Base-by-base conservation (phyloP, 2,797 vertebrate species). In the Lithobates pipiens region DNA sequence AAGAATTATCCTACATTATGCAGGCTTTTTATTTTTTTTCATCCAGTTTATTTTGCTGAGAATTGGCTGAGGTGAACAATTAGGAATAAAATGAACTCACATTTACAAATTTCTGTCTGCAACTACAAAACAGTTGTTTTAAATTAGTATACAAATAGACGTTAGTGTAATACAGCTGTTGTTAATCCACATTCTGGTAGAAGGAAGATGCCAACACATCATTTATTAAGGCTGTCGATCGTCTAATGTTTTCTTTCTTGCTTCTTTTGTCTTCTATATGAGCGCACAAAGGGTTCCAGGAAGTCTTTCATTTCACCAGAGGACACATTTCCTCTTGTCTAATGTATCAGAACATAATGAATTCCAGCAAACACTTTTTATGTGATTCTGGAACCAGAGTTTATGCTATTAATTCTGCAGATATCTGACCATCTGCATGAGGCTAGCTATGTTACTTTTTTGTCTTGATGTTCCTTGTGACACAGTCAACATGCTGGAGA, bases 111-210 rank as follows among this genome's bases (percentile, higher is more conserved):
- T 93, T 92, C 89, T 93, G 91, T 91, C 94, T 92, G 91, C 89
- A 89, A 88, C 90, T 91, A 88, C 90, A 87, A 83, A 67, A 81
- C 93, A 93, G 92, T 93, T 94, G 93, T 91, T 95, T 95, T 92
- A 92, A 90, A 94, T 95, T 94, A 95, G 91, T 91, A 89, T 94
- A 93, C 93, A 93, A 94, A 94, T 93, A 92, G 92, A 91, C 92
- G 91, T 93, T 91, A 90, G 92, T 92, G 93, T 93, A 88, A 89
- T 92, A 93, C 94, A 95, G 94, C 94, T 95, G 94, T 94, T 95
- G 91, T 93, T 95, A 94, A 95, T 94, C 93, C 94, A 89, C 85
- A 21, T 90, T 90, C 92, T 91, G 81, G 93, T 92, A 92, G 91
- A 93, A 92, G 85, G 91, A 91, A 91, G 91, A 93, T 94, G 94